A percentile compares a stretch with the other conserved stretches of the same genome.
phyloP scores from a whole-genome alignment of 2,113 vertebrate species.

The Cettia cetti region DNA sequence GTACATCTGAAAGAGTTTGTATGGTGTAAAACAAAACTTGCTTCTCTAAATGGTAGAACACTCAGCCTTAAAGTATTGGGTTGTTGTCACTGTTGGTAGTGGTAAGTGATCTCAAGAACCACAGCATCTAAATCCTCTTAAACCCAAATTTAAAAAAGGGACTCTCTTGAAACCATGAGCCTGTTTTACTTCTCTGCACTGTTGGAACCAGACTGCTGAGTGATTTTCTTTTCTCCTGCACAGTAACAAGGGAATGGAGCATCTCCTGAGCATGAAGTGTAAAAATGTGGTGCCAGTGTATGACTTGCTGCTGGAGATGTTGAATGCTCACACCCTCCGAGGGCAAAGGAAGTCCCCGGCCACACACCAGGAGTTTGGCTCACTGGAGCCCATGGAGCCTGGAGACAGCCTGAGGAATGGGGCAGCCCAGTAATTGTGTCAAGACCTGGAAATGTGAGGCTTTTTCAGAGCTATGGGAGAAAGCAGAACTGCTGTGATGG shows the following conservation, averaged over 20 bases:
- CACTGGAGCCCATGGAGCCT: slow-evolving; percentile 24
- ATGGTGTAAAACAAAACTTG: neutral
- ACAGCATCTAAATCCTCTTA: neutral
- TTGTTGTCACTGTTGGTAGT: neutral
- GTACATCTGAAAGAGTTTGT: neutral
- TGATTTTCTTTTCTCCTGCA: neutral
- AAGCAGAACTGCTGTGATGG: neutral
- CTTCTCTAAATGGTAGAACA: neutral
- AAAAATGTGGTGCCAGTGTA: slow-evolving; percentile 93
- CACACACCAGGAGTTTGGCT: slow-evolving; percentile 34
- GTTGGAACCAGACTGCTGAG: neutral
- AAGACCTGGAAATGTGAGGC: neutral
- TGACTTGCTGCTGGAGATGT: slow-evolving; percentile 94
- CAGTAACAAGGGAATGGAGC: slow-evolving; percentile 98
- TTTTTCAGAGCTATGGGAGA: neutral
- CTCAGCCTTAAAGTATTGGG: neutral
- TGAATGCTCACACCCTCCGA: slow-evolving; percentile 86
- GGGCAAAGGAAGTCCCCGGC: slow-evolving; percentile 66
- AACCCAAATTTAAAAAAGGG: neutral
- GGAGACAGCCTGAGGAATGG: neutral
- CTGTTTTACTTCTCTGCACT: neutral
- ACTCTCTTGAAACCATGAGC: neutral
- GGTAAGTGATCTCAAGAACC: neutral
- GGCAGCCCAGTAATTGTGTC: neutral
- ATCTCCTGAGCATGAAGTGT: slow-evolving; percentile 94